Base-by-base conservation (phyloP, 2,113 vertebrate genomes). In the Prionailurus viverrinus region DNA sequence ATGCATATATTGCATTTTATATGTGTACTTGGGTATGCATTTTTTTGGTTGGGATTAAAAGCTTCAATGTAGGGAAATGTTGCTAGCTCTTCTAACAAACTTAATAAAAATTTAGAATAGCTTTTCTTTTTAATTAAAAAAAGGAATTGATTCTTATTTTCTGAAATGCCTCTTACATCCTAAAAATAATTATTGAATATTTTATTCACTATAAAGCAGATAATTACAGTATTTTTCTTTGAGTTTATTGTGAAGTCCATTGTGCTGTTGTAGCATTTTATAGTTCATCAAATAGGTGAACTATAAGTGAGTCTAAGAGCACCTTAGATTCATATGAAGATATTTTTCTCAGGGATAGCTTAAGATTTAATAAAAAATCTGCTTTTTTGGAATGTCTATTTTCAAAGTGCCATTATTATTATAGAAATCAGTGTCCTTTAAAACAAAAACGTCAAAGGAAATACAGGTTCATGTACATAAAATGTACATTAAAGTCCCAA, bases 361-460 rank as follows among this genome's bases (percentile, higher is more conserved):
- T 74, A 88, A 89, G 78, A 94, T 55, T 55, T 97, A 82, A 53
- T 93, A 91, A 74, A 31, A 66, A 25, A 66, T 92, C 31, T 96
- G 27, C 33, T 79, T 90, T 90, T 91, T 73, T 76, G 36, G 51
- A 84, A 84, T 29, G 33, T 79, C 13, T 51, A 10, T 73, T 97
- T 97, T 95, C 39, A 97, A 89, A 96, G 71, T 91, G 84, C 61
- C 53, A 23, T 53, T 92, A 53, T 94, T 94, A 71, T 86, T 79
- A 55, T 39, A 80, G 69, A 85, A 95, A 80, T 95, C 16, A 36
- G 19, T 84, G 41, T 78, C 11, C 27, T 90, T 97, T 81, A 85
- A 87, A 95, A 76, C 10, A 89, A 87, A 96, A 92, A 88, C 80
- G 31, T 63, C 16, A 71, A 80, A 88, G 51, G 61, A 66, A 80